phyloP scores from a whole-genome alignment of 2,797 vertebrate species.

The Tragelaphus eurycerus region DNA sequence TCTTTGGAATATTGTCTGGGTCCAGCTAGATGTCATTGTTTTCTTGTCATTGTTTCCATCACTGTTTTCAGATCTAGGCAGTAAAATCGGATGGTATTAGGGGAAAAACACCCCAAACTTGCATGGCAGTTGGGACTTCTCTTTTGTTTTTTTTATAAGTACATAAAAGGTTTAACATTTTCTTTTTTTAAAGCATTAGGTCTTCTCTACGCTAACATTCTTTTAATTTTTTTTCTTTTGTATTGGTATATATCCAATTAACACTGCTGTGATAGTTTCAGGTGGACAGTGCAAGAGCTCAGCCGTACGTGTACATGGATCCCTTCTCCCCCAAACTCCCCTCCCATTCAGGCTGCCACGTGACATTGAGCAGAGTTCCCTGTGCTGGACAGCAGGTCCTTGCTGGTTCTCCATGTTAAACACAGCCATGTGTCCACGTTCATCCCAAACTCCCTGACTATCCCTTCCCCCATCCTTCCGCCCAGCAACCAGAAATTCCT shows the following conservation, averaged over 20 bases:
- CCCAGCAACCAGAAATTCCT: background rate
- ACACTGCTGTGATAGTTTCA: background rate
- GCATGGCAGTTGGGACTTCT: accelerated
- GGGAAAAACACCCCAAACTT: too few relatives aligned
- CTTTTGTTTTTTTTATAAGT: background rate
- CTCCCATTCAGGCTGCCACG: background rate
- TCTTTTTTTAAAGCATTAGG: background rate
- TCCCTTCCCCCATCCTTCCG: background rate
- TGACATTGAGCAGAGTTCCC: background rate
- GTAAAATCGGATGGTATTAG: background rate
- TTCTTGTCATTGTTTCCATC: background rate
- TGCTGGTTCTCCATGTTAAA: too few relatives aligned
- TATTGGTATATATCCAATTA: background rate
- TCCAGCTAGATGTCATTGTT: too few relatives aligned
- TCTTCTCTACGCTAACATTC: background rate
- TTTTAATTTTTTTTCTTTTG: background rate
- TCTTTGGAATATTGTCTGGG: background rate
- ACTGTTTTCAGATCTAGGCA: background rate
- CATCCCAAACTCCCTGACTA: accelerated
- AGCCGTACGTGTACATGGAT: accelerated
- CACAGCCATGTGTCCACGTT: background rate
- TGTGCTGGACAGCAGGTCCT: too few relatives aligned
- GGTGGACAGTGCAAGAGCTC: accelerated
- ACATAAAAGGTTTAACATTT: background rate
- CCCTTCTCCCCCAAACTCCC: background rate